Percentiles rank a stretch among this genome's conserved stretches.
phyloP scores from a whole-genome alignment of 1,140 invertebrate genomes.

The Leptopilina boulardi region DNA sequence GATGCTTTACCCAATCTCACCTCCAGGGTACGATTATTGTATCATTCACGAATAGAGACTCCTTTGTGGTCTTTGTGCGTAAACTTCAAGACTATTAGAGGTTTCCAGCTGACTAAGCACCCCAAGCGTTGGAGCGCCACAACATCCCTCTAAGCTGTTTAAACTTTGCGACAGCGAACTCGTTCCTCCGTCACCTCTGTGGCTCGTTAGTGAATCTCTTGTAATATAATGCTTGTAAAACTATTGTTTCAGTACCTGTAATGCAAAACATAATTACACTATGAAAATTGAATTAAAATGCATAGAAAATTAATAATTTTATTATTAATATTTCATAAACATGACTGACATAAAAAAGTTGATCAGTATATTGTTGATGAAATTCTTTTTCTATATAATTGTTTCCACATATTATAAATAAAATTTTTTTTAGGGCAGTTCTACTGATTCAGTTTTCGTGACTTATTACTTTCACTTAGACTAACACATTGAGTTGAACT shows the following conservation, averaged over 20 bases:
- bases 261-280: background rate
- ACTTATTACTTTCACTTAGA: background rate
- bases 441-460: too few relatives aligned
- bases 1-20: background rate
- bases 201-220: conserved; percentile 58
- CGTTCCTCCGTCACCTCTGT: conserved; percentile 61
- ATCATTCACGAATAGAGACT: conserved; percentile 23
- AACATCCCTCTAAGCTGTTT: conserved; percentile 70
- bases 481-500: background rate
- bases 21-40: conserved; percentile 31
- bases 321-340: too few relatives aligned
- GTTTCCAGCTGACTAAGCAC: conserved; percentile 70
- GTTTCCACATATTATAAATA: too few relatives aligned
- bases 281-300: background rate
- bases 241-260: background rate
- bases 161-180: conserved; percentile 68
- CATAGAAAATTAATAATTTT: background rate
- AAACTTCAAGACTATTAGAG: conserved; percentile 67
- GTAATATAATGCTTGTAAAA: conserved; percentile 12
- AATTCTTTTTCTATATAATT: too few relatives aligned
- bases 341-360: too few relatives aligned
- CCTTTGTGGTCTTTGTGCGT: conserved; percentile 40
- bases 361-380: too few relatives aligned
- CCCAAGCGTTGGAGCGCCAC: conserved; percentile 57
- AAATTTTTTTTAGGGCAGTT: too few relatives aligned